Conservation (phyloP, 2,797 vertebrate species). For the Enteromius anoplus region DNA sequence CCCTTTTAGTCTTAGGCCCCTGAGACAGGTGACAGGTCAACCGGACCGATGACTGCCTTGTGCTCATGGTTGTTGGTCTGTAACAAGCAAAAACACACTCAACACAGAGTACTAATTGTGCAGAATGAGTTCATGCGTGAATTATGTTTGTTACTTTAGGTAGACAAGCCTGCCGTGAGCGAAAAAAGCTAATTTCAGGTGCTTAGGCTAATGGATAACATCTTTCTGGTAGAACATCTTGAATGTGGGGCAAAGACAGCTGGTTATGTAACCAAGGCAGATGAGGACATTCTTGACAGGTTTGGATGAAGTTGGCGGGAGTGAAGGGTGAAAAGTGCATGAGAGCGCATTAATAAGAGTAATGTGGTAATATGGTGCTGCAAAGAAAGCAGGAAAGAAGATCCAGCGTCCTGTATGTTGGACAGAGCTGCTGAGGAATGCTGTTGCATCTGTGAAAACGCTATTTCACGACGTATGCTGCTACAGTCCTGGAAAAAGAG, state of each 20-base stretch:
- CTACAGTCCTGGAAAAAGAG: constrained; percentile 29
- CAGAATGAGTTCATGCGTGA: not conserved
- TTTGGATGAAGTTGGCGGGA: constrained; percentile 5
- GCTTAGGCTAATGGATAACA: not conserved
- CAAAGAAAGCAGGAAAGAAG: not conserved
- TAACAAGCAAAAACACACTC: constrained; percentile 26
- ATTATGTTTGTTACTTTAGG: not conserved
- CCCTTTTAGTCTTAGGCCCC: not conserved
- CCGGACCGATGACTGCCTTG: not conserved
- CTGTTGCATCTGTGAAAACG: not conserved
- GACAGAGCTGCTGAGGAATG: constrained; percentile 19
- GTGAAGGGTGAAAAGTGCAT: constrained; percentile 13
- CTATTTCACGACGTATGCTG: constrained; percentile 32
- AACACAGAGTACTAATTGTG: constrained; percentile 22
- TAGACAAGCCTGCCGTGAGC: not conserved
- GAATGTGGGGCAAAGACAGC: constrained; percentile 19
- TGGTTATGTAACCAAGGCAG: constrained; percentile 32
- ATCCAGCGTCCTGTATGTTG: not conserved
- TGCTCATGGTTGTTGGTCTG: not conserved
- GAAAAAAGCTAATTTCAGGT: not conserved
- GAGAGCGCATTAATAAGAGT: constrained; percentile 11
- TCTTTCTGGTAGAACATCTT: constrained; percentile 11
- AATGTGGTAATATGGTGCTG: constrained; percentile 10
- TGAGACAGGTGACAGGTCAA: constrained; percentile 3
- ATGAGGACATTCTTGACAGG: constrained; percentile 5